phyloP scores from a whole-genome alignment of 1,140 invertebrate species.

The Atta colombica region DNA sequence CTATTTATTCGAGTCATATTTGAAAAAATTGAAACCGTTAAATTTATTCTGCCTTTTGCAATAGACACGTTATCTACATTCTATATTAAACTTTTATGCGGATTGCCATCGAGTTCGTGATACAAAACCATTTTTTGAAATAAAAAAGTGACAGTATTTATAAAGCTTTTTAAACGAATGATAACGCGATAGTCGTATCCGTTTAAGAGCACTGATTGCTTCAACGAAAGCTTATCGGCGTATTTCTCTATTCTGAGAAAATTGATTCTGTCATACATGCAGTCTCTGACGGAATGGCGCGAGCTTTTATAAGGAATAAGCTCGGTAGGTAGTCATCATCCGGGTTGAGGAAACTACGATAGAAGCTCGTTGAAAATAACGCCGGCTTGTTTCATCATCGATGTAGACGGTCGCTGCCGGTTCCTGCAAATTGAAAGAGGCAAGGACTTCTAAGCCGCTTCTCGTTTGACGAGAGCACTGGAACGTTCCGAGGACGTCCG shows the following conservation, averaged over 20 bases:
- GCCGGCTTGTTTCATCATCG: conserved; percentile 31
- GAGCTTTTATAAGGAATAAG: conserved; percentile 35
- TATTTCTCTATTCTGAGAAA: conserved; percentile 32
- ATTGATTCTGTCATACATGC: conserved; percentile 37
- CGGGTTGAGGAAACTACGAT: neutral
- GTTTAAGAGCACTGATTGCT: conserved; percentile 12
- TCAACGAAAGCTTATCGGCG: conserved; percentile 1
- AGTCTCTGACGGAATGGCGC: neutral
- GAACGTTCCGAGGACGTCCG: conserved; percentile 25
- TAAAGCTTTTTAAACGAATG: neutral
- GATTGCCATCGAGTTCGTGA: neutral
- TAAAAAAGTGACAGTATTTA: neutral
- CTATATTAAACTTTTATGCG: neutral
- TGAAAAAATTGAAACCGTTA: conserved; percentile 27
- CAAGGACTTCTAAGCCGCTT: conserved; percentile 69
- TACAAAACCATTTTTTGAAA: neutral
- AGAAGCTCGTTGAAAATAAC: conserved; percentile 44
- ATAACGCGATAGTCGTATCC: conserved; percentile 4
- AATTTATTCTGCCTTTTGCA: neutral
- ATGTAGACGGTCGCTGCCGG: conserved; percentile 33
- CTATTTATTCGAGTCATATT: neutral
- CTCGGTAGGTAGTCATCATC: conserved; percentile 25
- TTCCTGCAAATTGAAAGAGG: conserved; percentile 72
- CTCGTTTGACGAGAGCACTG: conserved; percentile 48
- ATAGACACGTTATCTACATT: neutral